Conservation (phyloP, 2,888 invertebrate species). For the Zaprionus obscuricornis region DNA sequence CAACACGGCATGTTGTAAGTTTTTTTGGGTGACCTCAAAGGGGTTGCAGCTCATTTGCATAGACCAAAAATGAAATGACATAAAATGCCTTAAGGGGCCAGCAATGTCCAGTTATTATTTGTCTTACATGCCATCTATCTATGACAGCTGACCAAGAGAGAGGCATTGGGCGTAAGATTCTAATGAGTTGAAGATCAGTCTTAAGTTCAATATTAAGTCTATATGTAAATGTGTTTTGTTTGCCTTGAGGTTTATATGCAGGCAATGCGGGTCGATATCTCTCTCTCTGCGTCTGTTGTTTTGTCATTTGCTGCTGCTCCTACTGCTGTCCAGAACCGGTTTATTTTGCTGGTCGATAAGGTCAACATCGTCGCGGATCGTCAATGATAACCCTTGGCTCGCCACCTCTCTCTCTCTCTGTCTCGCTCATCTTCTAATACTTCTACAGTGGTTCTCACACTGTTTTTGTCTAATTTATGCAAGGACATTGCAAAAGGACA, state of each 20-base stretch:
- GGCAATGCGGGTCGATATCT: constrained; percentile 47
- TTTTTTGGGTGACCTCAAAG: constrained; percentile 53
- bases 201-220: constrained; percentile 45
- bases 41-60: constrained; percentile 72
- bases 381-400: constrained; percentile 61
- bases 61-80: constrained; percentile 47
- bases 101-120: constrained; percentile 62
- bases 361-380: constrained; percentile 52
- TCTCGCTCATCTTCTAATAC: too few relatives aligned
- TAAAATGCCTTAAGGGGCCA: constrained; percentile 39
- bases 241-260: constrained; percentile 46
- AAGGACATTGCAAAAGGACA: constrained; percentile 82
- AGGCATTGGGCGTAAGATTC: not conserved
- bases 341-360: constrained; percentile 65
- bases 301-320: constrained; percentile 43
- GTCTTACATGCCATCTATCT: not conserved
- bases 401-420: too few relatives aligned
- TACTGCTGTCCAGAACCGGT: constrained; percentile 82
- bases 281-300: constrained; percentile 26
- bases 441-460: constrained; percentile 76
- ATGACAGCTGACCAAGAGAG: constrained; percentile 53
- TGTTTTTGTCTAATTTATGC: constrained; percentile 76
- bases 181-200: constrained; percentile 19
- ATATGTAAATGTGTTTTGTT: constrained; percentile 42
- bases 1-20: constrained; percentile 55